Evolutionary conservation across 2,797 vertebrate genomes (phyloP).

Genomic region (Parauchenoglanis punctatus): DNA sequence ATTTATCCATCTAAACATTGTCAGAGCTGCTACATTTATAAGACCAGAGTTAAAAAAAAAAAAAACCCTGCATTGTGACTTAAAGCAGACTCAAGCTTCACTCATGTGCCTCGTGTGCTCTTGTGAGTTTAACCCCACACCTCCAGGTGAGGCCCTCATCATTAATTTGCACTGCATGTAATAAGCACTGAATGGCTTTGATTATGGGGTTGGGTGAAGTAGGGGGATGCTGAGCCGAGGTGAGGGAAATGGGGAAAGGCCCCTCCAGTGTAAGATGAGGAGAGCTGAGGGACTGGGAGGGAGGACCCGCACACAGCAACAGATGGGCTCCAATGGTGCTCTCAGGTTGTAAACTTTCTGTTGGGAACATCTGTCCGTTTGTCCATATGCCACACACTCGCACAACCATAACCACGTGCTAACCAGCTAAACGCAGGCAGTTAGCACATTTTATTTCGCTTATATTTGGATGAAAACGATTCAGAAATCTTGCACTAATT

Average conservation of each 20-base stretch:
- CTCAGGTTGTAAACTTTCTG: slow-evolving; percentile 82
- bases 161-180: slow-evolving; percentile 53
- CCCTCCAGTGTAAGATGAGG: slow-evolving; percentile 57
- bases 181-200: slow-evolving; percentile 54
- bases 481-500: slow-evolving; percentile 11
- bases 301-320: slow-evolving; percentile 73
- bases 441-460: slow-evolving; percentile 10
- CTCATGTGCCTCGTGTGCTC: slow-evolving; percentile 26
- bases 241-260: slow-evolving; percentile 52
- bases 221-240: slow-evolving; percentile 45
- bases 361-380: slow-evolving; percentile 81
- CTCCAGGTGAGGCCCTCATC: slow-evolving; percentile 58
- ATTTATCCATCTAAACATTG: not conserved
- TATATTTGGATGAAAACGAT: slow-evolving; percentile 7
- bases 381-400: slow-evolving; percentile 76
- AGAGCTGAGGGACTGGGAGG: slow-evolving; percentile 60
- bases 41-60: no score
- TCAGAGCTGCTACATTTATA: not conserved
- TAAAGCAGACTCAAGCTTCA: slow-evolving; percentile 25
- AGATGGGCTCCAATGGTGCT: slow-evolving; percentile 78
- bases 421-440: slow-evolving; percentile 3
- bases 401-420: slow-evolving; percentile 33
- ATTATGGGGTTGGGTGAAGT: slow-evolving; percentile 50
- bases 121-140: slow-evolving; percentile 53
- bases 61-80: not conserved